Evolutionary conservation across 2,888 invertebrate genomes (phyloP).

Genomic region (Lumbricus terrestris): DNA sequence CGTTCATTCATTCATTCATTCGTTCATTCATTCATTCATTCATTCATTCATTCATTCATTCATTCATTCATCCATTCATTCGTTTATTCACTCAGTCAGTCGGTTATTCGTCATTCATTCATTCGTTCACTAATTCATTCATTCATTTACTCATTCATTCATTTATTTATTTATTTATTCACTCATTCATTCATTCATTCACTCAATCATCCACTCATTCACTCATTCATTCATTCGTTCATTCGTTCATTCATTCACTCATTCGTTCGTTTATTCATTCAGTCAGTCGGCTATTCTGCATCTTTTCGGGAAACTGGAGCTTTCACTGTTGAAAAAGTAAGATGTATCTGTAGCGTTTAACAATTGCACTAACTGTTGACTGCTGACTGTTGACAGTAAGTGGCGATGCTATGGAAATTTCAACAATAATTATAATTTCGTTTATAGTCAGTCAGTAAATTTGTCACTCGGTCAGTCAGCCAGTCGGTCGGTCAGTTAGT

Average conservation of each 20-base stretch:
- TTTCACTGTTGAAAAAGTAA: too few species aligned
- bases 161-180: background rate
- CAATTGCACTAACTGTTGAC: too few species aligned
- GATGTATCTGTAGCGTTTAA: too few species aligned
- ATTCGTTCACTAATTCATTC: too few species aligned
- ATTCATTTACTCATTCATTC: background rate
- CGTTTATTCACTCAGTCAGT: too few species aligned
- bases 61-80: background rate
- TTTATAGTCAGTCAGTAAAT: background rate
- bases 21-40: background rate
- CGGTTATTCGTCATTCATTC: too few species aligned
- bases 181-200: background rate
- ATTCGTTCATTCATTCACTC: background rate
- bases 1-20: background rate
- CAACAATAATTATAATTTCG: too few species aligned
- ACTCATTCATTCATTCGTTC: background rate
- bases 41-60: background rate
- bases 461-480: background rate
- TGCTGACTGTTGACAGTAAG: too few species aligned
- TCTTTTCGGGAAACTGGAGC: too few species aligned
- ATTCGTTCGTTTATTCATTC: background rate
- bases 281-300: background rate
- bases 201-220: too few species aligned
- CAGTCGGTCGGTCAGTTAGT: background rate
- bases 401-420: too few species aligned